Conservation (phyloP, 1,140 invertebrate genomes). For the Dermatophagoides farinae region DNA sequence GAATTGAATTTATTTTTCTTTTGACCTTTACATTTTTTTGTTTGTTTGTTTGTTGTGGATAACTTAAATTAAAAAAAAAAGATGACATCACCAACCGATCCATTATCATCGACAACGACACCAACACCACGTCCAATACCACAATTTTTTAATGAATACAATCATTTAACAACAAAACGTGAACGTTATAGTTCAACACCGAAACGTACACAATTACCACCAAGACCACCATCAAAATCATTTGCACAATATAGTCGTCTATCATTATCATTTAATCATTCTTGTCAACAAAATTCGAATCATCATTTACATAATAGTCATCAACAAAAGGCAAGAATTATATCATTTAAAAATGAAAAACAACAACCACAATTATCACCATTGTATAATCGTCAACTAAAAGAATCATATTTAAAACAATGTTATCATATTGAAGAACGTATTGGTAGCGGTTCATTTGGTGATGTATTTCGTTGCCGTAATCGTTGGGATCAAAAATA, state of each 20-base stretch:
- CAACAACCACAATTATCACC: conserved; percentile 23
- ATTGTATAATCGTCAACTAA: conserved; percentile 25
- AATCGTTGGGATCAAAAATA: conserved; percentile 39
- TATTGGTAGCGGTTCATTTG: conserved; percentile 50
- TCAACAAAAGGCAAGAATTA: conserved; percentile 23
- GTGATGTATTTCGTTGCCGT: conserved; percentile 42
- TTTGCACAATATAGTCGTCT: conserved; percentile 26
- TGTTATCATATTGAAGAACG: conserved; percentile 38
- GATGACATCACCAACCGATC: not conserved
- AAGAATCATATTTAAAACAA: conserved; percentile 33
- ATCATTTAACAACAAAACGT: conserved; percentile 29
- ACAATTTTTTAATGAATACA: conserved; percentile 24
- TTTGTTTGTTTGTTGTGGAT: too few species aligned
- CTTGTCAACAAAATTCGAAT: not conserved
- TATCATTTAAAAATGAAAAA: conserved; percentile 26
- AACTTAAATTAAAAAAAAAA: too few species aligned
- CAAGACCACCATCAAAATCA: conserved; percentile 27
- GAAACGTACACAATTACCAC: conserved; percentile 21
- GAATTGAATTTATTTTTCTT: too few species aligned
- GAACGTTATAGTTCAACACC: conserved; percentile 9
- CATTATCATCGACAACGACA: not conserved
- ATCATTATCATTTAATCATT: conserved; percentile 15
- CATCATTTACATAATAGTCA: conserved; percentile 15
- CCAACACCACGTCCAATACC: conserved; percentile 22
- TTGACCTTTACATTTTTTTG: too few species aligned